A percentile compares a stretch with the other conserved stretches of the same genome.
Evolutionary conservation across 2,888 invertebrate genomes (phyloP).

Genomic region (Nemurella pictetii): DNA sequence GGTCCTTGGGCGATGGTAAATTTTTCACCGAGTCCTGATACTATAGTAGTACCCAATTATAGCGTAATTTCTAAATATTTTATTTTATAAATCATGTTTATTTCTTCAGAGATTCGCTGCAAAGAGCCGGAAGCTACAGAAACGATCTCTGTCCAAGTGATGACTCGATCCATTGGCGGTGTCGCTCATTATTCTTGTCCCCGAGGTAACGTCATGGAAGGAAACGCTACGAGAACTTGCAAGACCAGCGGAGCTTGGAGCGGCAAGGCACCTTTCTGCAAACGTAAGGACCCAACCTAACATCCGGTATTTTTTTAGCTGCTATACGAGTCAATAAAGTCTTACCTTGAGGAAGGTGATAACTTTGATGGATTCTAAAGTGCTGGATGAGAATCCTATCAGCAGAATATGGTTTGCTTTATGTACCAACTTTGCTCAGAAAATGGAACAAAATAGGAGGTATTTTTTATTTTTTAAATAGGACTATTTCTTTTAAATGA

Average conservation of each 20-base stretch:
- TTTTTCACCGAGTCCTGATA: neutral
- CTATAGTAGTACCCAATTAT: neutral
- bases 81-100: neutral
- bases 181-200: conserved; percentile 80
- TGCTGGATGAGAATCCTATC: too few species aligned
- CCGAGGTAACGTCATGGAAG: conserved; percentile 77
- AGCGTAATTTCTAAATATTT: too few species aligned
- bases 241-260: conserved; percentile 79
- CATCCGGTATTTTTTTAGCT: too few species aligned
- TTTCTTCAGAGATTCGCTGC: conserved; percentile 72
- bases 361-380: too few species aligned
- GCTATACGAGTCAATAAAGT: too few species aligned
- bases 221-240: conserved; percentile 73
- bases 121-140: conserved; percentile 65
- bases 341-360: too few species aligned
- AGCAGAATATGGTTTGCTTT: too few species aligned
- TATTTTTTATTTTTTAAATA: conserved; percentile 30
- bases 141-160: conserved; percentile 58
- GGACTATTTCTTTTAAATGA: neutral
- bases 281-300: conserved; percentile 65
- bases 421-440: too few species aligned
- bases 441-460: too few species aligned
- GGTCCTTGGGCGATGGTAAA: neutral
- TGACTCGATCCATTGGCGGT: conserved; percentile 75
- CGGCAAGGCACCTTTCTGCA: conserved; percentile 75